Evolutionary conservation across 1,140 invertebrate species (phyloP), one percentile per base, ranked within the genome.

Genomic region (Pantala flavescens): DNA sequence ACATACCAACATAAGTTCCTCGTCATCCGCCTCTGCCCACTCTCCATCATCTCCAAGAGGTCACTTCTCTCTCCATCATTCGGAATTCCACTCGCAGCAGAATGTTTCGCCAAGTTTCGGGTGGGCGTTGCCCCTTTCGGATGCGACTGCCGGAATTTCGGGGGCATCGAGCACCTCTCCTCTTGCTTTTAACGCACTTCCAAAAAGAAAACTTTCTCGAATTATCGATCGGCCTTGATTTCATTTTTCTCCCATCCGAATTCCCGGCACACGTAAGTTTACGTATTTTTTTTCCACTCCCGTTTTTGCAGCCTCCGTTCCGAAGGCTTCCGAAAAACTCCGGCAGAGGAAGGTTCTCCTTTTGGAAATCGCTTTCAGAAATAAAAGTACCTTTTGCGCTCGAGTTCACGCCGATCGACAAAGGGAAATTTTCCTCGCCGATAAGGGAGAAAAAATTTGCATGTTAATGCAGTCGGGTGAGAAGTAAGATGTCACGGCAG

Each of bases 31-130:
- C 49, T 63, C 2, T 12, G n/a, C 12, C 49, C 49, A 3, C 49
- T 21, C 49, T 14, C 49, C 49, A 19, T 21, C 12, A 63, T 16
- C 12, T 12, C n/a, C n/a, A 16, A 21, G 49, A 63, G 49, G 49
- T 63, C 49, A 63, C 49, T 63, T 63, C 49, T 21, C n/a, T n/a
- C 49, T 3, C n/a, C 49, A 21, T 63, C 49, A 63, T 63, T 63
- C 12, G 49, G 49, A 21, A 63, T 63, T 63, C 49, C 12, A 63
- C 49, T 63, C 49, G 49, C n/a, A 3, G 49, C 3, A 3, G 49
- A 63, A 12, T 63, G 49, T 63, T 63, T 63, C 49, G 49, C 49
- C 49, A 63, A 63, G 49, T 63, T 63, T 63, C 49, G 49, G 49
- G 43, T 3, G 49, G n/a, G 49, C 16, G n/a, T 63, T 16, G 49